Base-by-base conservation (phyloP, 2,888 invertebrate genomes). In the Cryptophagus acutangulus region DNA sequence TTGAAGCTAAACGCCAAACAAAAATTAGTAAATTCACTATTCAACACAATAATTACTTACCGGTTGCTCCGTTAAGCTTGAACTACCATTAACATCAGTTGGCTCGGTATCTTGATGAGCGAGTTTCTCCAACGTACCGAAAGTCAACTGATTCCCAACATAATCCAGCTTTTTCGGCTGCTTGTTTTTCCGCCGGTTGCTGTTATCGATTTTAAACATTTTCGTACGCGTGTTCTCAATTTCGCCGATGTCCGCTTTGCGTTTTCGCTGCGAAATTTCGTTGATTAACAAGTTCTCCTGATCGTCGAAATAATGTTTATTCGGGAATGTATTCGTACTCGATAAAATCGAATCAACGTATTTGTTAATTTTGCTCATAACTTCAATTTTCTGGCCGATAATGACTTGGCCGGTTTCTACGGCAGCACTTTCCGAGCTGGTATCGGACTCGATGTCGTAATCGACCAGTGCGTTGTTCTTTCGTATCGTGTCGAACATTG, bases 171-270 rank as follows among this genome's bases (percentile, higher is more conserved):
- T 67, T 45, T 69, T 66, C 10, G 71, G 71, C 43, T 64, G 62
- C 31, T 61, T 66, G 48, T 51, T 69, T 49, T 72, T 72, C 15
- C 71, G 58, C 17, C 70, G 54, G 42, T 56, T 69, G 2, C 52
- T 52, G 17, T 51, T 51, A 34, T 63, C 61, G 20, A 58, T 50
- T 49, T 59, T 65, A 37, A 55, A 63, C 28, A 66, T 64, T 51
- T 65, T 66, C 9, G 61, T 48, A 33, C 41, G 49, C 18, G 41
- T 45, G 24, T 45, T 45, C 44, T 58, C 49, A 34, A 58, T 55
- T 6, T 15, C 8, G 6, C 6, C 24, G n/a, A 6, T 8, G 16
- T 31, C 31, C 33, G 43, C 46, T 52, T 64, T 64, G 20, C 66
- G 52, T 51, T 68, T 67, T 31, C 65, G 55, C 49, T 66, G 61